Base-by-base conservation (phyloP, 2,797 vertebrate species). In the Acanthurus leucopareius region DNA sequence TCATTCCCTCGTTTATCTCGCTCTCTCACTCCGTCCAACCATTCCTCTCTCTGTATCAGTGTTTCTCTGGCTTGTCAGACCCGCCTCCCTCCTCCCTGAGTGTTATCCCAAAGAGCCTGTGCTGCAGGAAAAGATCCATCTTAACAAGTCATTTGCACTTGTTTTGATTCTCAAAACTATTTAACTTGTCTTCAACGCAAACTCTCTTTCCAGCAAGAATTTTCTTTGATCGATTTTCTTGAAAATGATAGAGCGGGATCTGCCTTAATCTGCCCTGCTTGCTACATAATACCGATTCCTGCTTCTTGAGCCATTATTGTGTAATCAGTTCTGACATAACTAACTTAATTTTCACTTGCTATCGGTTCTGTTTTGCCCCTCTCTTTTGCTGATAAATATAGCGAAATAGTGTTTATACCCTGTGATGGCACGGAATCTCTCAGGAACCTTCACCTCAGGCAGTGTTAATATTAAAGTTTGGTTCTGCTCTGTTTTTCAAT, bases 1-100 rank as follows among this genome's bases (percentile, higher is more conserved):
- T 83, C 83, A 54, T 65, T 80, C 77, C 70, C 70, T 75, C 42
- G 7, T 70, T 82, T 75, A 67, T 84, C 67, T 58, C 68, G 7
- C 52, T 64, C 66, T 15, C 49, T 79, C 72, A 0, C 8, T 69
- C 52, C 8, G 5, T 58, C 59, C 63, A 6, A 22, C 56, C 20
- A 14, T 22, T 32, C 70, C 77, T 70, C 69, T 22, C 19, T 69
- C 65, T 63, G 56, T 73, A 66, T 84, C 75, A 28, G 63, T 60
- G 68, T 77, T 67, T 68, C 57, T 77, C 28, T 61, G 35, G 81
- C 61, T 44, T 52, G 42, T 61, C 5, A 3, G 45, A 53, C 22
- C 44, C 20, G 10, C 57, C 65, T 74, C 40, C 57, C 49, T 64
- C 68, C 57, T 74, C 68, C 64, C 28, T 79, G 65, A 49, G 63